Base-by-base conservation (phyloP, 2,888 invertebrate species). In the Rhamphomyia laevipes region DNA sequence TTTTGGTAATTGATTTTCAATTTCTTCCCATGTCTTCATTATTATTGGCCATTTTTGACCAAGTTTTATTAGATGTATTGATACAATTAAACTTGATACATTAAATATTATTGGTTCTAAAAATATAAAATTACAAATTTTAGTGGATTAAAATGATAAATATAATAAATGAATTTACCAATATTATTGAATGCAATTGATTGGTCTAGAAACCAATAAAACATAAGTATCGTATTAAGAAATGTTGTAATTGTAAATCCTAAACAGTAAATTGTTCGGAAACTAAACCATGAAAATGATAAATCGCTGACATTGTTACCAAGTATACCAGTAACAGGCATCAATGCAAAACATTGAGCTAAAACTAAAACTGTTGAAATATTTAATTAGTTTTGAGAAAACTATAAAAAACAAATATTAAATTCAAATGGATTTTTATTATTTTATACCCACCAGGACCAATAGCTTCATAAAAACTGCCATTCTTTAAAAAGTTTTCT, bases 21-120 rank as follows among this genome's bases (percentile, higher is more conserved):
- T 62, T 48, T 67, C 63, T 44, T 70, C 63, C 77, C 77, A 77
- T 21, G 68, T 62, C 44, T 61, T 47, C 60, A 73, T 71, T 27
- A 78, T 61, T 15, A 57, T 58, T 3, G 76, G 76, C 78, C 78
- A 78, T 47, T 72, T 63, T 27, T 63, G 66, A 0, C 77, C 75
- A 53, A 78, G 60, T 50, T 63, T 65, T 7, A 77, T 60, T 44
- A 77, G 74, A 40, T 57, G 59, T 1, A 60, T 31, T 9, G 59
- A 55, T 1, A 61, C 62, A 7, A 61, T 41, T 9, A 64, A 50
- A 12, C 63, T 63, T 27, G 61, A 64, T 42, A 55, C 23, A 10
- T 64, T 62, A 51, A 70, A 70, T 47, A 70, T 65, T 12, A 68
- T 45, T 1, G 68, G 66, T 37, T 64, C 64, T 63, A 51, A 7